Percentiles rank a stretch among this genome's conserved stretches.
phyloP scores from a whole-genome alignment of 2,888 invertebrate genomes.

The Ypsolopha scabrella region DNA sequence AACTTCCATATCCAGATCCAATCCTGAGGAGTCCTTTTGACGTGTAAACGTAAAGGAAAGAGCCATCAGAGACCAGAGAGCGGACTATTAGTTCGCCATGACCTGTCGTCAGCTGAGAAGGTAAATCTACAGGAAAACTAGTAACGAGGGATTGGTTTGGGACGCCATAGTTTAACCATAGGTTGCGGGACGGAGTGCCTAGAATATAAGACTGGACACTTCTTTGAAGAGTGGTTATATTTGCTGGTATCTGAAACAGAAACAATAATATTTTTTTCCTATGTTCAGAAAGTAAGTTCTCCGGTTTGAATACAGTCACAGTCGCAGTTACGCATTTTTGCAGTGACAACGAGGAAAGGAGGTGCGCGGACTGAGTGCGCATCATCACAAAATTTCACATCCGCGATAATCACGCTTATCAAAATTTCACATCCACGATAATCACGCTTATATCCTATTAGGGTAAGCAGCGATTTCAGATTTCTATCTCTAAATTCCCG shows the following conservation, averaged over 20 bases:
- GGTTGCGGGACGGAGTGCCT: conserved; percentile 85
- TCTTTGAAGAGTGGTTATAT: conserved; percentile 86
- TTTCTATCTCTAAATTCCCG: too few species aligned
- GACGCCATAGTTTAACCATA: conserved; percentile 91
- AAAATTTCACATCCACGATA: too few species aligned
- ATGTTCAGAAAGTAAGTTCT: too few species aligned
- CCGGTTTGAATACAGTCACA: too few species aligned
- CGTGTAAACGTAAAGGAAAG: conserved; percentile 88
- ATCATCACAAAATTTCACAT: too few species aligned
- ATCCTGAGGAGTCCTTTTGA: conserved; percentile 90
- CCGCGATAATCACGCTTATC: too few species aligned
- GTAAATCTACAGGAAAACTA: conserved; percentile 70
- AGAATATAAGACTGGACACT: conserved; percentile 91
- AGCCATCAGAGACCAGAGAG: conserved; percentile 90
- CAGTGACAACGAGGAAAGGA: too few species aligned
- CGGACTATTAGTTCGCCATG: conserved; percentile 49
- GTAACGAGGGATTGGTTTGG: conserved; percentile 81
- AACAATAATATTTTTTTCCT: neutral
- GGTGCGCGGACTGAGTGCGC: too few species aligned
- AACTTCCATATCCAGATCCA: conserved; percentile 95
- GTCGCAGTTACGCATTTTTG: too few species aligned
- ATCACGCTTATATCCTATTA: too few species aligned
- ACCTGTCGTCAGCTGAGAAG: conserved; percentile 33
- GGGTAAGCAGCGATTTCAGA: too few species aligned
- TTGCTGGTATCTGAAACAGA: conserved; percentile 78